Evolutionary conservation across 2,888 invertebrate species (phyloP), one percentile per base, ranked within the genome.

Genomic region (Polylopha cassiicola): DNA sequence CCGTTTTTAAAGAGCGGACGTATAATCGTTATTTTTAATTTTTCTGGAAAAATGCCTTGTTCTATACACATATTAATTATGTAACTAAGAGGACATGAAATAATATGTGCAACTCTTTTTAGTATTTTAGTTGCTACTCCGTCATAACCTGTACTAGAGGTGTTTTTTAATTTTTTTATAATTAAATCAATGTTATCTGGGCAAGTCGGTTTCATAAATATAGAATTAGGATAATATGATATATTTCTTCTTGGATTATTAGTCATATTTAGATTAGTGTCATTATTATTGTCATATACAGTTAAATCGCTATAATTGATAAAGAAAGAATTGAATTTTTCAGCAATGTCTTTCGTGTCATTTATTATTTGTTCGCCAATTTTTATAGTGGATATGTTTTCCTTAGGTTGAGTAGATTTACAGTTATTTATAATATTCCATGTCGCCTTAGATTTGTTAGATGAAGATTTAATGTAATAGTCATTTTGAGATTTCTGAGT

Each of bases 361-460:
- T 21, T 32, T 2, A 27, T 7, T 3, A 2, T 2, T 16, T 5
- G 10, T n/a, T 32, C 14, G 16, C 26, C 18, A 4, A n/a, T 7
- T 14, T 7, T 24, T 31, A 38, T 18, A 5, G 13, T 11, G 2
- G 3, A 1, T 16, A 31, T 26, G 6, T 1, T 8, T 2, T 23
- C 10, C 9, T n/a, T 16, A 6, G 38, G 31, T 3, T 20, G 5
- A 7, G 9, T 16, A 2, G 6, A 10, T 23, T 16, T 38, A 24
- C 14, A 21, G n/a, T 11, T 31, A 11, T 39, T 39, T 14, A 32
- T 32, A 6, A 34, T 28, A 3, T 34, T 11, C 34, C 34, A 33
- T 9, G 34, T 29, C 5, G 34, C 24, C 30, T 34, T 34, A 9
- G 14, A 9, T 24, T 33, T 41, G 20, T 34, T 29, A 2, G 8